Evolutionary conservation across 2,797 vertebrate genomes (phyloP), one percentile per base, ranked within the genome.

Genomic region (Danio jaintianensis): DNA sequence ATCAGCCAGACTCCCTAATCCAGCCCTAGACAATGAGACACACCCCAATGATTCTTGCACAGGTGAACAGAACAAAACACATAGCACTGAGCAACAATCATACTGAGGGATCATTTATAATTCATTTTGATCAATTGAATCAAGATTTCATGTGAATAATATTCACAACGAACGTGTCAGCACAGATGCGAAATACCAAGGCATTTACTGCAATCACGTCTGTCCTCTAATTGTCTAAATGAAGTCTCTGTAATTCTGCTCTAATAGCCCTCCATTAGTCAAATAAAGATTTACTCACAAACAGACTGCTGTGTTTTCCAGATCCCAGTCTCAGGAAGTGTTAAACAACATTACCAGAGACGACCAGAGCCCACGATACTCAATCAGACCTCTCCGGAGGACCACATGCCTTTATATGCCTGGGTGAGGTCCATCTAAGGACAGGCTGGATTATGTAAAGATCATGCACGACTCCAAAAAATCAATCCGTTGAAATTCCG

Each of bases 401-500:
- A 70, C 66, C 43, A 38, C n/a, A 43, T 52, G 73, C 70, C 75
- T 79, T 50, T 62, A 62, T 63, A 64, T 0, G 9, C 36, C 75
- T 9, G 29, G 12, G 48, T 47, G 71, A 80, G 70, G 78, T 71
- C 47, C 42, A 61, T 66, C 62, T 82, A 66, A 85, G 78, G 59
- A 64, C 83, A 83, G 50, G 16, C 55, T 50, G 7, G 22, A 43
- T 86, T 84, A 84, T 74, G 45, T 76, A 86, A 83, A 75, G 62
- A 56, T 58, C 50, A 45, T 36, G 29, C 48, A 73, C 22, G 16
- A 70, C 56, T 58, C 52, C 11, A 75, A 68, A 70, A n/a, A 70
- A 82, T 79, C 61, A 71, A 85, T 81, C 16, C 15, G 63, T 77
- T 42, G 11, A 72, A 67, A 71, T 53, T 73, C 53, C 80, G 47